These are phyloP conservation scores for Drosophila kurseongensis DNA, from an alignment of 1,140 invertebrate genomes.

Conservation along the genomic window DNA sequence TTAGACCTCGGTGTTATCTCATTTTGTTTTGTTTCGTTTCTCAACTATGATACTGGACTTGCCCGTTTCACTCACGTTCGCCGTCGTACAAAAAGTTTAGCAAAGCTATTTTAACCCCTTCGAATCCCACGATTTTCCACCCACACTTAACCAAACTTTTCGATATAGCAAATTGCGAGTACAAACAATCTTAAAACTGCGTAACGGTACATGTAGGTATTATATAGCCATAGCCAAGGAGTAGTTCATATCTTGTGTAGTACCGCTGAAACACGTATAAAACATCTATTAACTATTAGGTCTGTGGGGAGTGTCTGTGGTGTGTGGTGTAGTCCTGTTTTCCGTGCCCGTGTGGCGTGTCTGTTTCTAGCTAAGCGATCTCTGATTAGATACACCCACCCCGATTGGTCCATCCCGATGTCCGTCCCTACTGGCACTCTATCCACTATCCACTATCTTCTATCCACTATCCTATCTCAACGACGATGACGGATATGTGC, in stretches of 20 bases:
- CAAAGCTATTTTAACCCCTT: slow-evolving; percentile 40
- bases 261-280: slow-evolving; percentile 80
- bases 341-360: slow-evolving; percentile 19
- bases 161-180: slow-evolving; percentile 78
- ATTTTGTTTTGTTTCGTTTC: slow-evolving; percentile 53
- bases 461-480: slow-evolving; percentile 20
- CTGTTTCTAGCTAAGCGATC: slow-evolving; percentile 64
- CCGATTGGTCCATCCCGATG: slow-evolving; percentile 56
- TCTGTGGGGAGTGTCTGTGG: slow-evolving; percentile 30
- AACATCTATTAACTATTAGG: slow-evolving; percentile 74
- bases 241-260: slow-evolving; percentile 61
- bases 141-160: slow-evolving; percentile 30
- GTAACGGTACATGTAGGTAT: slow-evolving; percentile 67
- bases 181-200: slow-evolving; percentile 81
- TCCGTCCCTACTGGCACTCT: slow-evolving; percentile 9
- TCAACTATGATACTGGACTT: slow-evolving; percentile 72
- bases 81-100: slow-evolving; percentile 74
- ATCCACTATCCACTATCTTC: not conserved
- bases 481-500: slow-evolving; percentile 57
- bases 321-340: slow-evolving; percentile 21
- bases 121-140: slow-evolving; percentile 1
- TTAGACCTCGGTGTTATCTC: slow-evolving; percentile 82
- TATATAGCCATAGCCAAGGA: slow-evolving; percentile 64
- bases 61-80: slow-evolving; percentile 64
- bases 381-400: slow-evolving; percentile 45